A percentile compares a stretch with the other conserved stretches of the same genome.
Conservation (phyloP, 92 coral and sea anemone species). For the Heliopora coerulea region DNA sequence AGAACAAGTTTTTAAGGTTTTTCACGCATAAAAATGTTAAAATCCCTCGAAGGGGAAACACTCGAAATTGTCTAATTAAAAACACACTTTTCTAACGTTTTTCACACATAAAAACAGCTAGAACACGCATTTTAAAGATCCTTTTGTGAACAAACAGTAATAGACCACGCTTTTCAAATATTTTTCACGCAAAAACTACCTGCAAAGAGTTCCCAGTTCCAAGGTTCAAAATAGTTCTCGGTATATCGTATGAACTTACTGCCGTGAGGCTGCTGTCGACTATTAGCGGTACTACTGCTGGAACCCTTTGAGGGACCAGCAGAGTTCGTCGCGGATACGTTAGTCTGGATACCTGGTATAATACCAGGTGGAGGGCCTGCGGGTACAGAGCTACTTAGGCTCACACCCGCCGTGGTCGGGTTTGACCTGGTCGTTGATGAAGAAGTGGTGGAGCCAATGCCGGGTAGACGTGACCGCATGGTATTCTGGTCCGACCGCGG, state of each 20-base stretch:
- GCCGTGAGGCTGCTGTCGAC: slow-evolving; percentile 32
- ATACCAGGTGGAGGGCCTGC: slow-evolving; percentile 42
- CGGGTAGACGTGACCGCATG: slow-evolving; percentile 36
- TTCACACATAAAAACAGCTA: too few relatives aligned
- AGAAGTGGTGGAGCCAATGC: background rate
- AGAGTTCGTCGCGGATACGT: background rate
- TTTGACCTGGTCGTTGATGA: slow-evolving; percentile 30
- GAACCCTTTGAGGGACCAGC: background rate
- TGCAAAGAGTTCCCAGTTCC: slow-evolving; percentile 30
- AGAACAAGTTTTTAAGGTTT: too few relatives aligned
- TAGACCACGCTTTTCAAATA: slow-evolving; percentile 17
- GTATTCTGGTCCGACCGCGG: slow-evolving; percentile 41
- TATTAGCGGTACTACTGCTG: background rate
- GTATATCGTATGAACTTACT: slow-evolving; percentile 31
- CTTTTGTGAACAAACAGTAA: too few relatives aligned
- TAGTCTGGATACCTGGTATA: slow-evolving; percentile 24
- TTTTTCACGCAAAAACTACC: slow-evolving; percentile 26
- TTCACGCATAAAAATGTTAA: too few relatives aligned
- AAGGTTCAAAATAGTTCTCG: slow-evolving; percentile 19
- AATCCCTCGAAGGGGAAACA: too few relatives aligned
- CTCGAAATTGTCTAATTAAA: too few relatives aligned
- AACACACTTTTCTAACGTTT: too few relatives aligned
- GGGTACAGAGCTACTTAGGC: slow-evolving; percentile 13
- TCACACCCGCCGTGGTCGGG: slow-evolving; percentile 34
- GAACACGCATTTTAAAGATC: too few relatives aligned